phyloP scores from a whole-genome alignment of 2,888 invertebrate species.

The Saturnia pavonia region DNA sequence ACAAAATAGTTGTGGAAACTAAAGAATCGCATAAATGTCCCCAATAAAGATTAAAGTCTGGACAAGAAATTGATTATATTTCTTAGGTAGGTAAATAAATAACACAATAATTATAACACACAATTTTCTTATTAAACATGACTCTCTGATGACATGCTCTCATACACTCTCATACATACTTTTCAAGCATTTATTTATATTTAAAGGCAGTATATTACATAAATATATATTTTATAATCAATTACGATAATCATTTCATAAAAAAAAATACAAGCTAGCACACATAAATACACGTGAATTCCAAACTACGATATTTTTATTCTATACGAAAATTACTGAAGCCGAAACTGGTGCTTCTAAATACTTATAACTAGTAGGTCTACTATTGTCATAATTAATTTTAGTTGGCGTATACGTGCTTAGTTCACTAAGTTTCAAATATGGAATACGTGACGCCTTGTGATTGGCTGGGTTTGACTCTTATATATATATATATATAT shows the following conservation, averaged over 20 bases:
- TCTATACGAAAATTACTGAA: not conserved
- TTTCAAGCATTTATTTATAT: too few relatives aligned
- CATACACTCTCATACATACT: too few relatives aligned
- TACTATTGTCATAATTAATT: not conserved
- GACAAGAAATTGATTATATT: constrained; percentile 1
- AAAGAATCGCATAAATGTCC: not conserved
- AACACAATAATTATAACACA: too few relatives aligned
- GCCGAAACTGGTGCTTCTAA: not conserved
- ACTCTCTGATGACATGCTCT: too few relatives aligned
- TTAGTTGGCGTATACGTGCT: not conserved
- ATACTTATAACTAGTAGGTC: not conserved
- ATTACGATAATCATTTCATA: too few relatives aligned
- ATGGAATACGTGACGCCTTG: not conserved
- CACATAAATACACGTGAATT: not conserved
- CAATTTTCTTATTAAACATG: too few relatives aligned
- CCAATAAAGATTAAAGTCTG: not conserved
- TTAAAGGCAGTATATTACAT: too few relatives aligned
- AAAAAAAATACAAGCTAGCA: not conserved
- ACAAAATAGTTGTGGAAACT: not conserved
- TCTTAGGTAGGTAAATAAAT: too few relatives aligned
- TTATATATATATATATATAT: too few relatives aligned
- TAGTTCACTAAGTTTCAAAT: not conserved
- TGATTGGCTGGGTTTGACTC: too few relatives aligned
- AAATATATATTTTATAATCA: too few relatives aligned
- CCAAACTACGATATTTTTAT: not conserved